Conservation (phyloP, 2,888 invertebrate genomes). For the Syritta pipiens region DNA sequence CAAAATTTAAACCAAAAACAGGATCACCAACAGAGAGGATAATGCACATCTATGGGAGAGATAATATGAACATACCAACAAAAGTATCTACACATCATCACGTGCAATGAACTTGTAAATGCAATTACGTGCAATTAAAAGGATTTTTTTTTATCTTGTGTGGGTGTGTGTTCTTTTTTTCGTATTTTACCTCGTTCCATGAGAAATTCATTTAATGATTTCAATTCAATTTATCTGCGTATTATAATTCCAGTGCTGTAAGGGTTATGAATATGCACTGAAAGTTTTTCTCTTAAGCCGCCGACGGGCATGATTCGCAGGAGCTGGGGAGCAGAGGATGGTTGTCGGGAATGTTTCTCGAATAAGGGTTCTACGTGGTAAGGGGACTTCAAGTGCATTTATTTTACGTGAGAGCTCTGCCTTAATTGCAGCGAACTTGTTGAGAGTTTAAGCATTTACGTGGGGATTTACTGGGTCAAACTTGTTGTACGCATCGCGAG, state of each 20-base stretch:
- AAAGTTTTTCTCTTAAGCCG: slow-evolving; percentile 1
- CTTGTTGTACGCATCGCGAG: too few relatives aligned
- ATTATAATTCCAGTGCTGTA: neutral
- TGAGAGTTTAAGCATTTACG: slow-evolving; percentile 1
- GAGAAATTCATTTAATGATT: slow-evolving; percentile 1
- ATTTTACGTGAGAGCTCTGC: slow-evolving; percentile 15
- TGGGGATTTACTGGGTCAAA: slow-evolving; percentile 7
- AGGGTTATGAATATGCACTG: slow-evolving; percentile 17
- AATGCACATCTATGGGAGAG: neutral
- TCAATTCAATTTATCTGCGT: slow-evolving; percentile 22
- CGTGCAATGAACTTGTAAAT: neutral
- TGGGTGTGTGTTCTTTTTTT: neutral
- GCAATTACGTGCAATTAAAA: slow-evolving; percentile 11
- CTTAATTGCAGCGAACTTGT: slow-evolving; percentile 15
- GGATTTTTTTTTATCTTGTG: neutral
- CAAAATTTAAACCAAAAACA: too few relatives aligned
- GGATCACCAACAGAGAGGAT: slow-evolving; percentile 36
- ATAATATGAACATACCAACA: neutral
- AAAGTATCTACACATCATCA: neutral
- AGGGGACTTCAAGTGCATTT: slow-evolving; percentile 1
- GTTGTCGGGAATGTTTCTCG: neutral
- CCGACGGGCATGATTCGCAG: too few relatives aligned
- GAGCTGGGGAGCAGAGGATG: too few relatives aligned
- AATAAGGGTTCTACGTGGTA: neutral
- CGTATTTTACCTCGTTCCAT: slow-evolving; percentile 4